Conservation (phyloP, 2,113 vertebrate species). For the Paedocypris sp. region DNA sequence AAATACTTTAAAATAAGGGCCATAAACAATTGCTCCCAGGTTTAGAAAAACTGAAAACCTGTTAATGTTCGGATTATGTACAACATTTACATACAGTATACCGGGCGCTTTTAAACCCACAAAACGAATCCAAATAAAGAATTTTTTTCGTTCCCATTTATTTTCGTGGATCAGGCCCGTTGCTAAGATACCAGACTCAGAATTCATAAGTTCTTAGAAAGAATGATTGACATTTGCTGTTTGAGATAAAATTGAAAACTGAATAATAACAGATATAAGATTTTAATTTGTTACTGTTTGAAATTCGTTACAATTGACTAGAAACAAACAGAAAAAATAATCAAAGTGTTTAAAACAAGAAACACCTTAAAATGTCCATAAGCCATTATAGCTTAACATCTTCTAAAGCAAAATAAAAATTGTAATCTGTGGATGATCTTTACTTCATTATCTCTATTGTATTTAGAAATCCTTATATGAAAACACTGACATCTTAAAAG, state of each 20-base stretch:
- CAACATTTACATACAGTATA: neutral
- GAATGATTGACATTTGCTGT: slow-evolving; percentile 53
- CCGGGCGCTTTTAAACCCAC: neutral
- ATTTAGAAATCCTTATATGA: no score
- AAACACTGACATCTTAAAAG: no score
- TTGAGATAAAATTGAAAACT: slow-evolving; percentile 49
- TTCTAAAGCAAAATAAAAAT: no score
- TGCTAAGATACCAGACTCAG: slow-evolving; percentile 67
- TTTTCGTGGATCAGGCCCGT: slow-evolving; percentile 62
- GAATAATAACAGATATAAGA: slow-evolving; percentile 27
- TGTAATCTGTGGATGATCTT: no score
- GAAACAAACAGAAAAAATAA: neutral
- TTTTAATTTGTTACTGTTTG: slow-evolving; percentile 8
- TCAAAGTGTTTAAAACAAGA: no score
- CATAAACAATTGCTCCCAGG: neutral
- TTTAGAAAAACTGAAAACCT: neutral
- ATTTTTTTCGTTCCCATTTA: slow-evolving; percentile 48
- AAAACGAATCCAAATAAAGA: slow-evolving; percentile 13
- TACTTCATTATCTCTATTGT: no score
- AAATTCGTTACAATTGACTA: neutral
- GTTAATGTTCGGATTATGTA: neutral
- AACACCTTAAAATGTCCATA: no score
- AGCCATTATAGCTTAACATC: no score
- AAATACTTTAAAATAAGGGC: no score
- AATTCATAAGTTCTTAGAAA: slow-evolving; percentile 57